phyloP scores from a whole-genome alignment of 2,888 invertebrate species.

The Lepas anatifera region DNA sequence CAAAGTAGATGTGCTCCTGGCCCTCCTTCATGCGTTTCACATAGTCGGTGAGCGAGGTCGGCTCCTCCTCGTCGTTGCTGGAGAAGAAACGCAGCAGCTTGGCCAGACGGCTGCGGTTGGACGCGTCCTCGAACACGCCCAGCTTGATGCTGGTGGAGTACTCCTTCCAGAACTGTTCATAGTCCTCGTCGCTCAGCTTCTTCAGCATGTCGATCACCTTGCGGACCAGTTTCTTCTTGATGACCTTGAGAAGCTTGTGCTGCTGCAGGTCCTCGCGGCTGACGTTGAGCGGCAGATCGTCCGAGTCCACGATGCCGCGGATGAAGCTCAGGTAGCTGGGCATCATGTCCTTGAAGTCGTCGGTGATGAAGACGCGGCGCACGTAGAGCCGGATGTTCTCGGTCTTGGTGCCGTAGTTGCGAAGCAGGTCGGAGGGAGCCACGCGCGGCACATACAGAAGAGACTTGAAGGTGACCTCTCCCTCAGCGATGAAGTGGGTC shows the following conservation, averaged over 20 bases:
- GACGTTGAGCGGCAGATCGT: constrained; percentile 95
- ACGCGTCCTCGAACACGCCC: constrained; percentile 94
- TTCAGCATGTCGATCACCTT: constrained; percentile 95
- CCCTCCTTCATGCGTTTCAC: constrained; percentile 88
- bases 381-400: constrained; percentile 97
- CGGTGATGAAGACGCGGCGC: constrained; percentile 95
- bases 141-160: constrained; percentile 92
- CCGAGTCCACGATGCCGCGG: constrained; percentile 94
- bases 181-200: constrained; percentile 80
- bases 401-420: constrained; percentile 83
- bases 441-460: constrained; percentile 83
- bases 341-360: constrained; percentile 98
- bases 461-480: constrained; percentile 97
- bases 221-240: constrained; percentile 95
- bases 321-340: constrained; percentile 93
- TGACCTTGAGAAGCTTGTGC: constrained; percentile 89
- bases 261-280: constrained; percentile 97
- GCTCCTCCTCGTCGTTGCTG: constrained; percentile 51
- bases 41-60: constrained; percentile 72
- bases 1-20: constrained; percentile 91
- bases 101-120: constrained; percentile 87
- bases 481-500: constrained; percentile 95
- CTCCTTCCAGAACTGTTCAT: constrained; percentile 95
- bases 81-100: constrained; percentile 86
- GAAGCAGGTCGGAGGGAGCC: constrained; percentile 87